phyloP scores from a whole-genome alignment of 2,888 invertebrate genomes.

The Latheticus oryzae region DNA sequence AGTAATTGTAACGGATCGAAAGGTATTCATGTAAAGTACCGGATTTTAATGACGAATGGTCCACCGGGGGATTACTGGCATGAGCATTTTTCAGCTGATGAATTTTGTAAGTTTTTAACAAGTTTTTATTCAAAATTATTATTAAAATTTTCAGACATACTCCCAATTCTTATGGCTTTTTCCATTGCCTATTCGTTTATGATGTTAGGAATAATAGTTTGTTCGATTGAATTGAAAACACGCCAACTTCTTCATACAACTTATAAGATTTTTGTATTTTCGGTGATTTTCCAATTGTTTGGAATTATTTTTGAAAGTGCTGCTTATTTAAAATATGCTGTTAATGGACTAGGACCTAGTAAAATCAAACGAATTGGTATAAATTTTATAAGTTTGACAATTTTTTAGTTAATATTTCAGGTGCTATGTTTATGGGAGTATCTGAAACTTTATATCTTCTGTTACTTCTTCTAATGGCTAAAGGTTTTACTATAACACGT shows the following conservation, averaged over 20 bases:
- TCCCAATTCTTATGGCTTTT: constrained; percentile 84
- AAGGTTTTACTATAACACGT: constrained; percentile 91
- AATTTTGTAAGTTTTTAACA: constrained; percentile 82
- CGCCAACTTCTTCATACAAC: constrained; percentile 88
- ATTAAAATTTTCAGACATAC: constrained; percentile 75
- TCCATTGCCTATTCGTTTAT: constrained; percentile 79
- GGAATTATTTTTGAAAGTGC: constrained; percentile 78
- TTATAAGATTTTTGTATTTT: constrained; percentile 85
- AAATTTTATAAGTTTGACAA: not conserved
- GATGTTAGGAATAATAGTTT: constrained; percentile 77
- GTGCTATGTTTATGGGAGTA: constrained; percentile 77
- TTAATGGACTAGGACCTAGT: constrained; percentile 75
- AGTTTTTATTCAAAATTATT: constrained; percentile 1
- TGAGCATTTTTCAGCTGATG: constrained; percentile 93
- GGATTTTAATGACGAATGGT: constrained; percentile 90
- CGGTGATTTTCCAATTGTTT: constrained; percentile 76
- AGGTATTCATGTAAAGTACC: constrained; percentile 84
- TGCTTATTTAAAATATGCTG: constrained; percentile 81
- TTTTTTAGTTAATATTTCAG: constrained; percentile 61
- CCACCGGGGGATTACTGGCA: constrained; percentile 83
- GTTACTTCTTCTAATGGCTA: constrained; percentile 83
- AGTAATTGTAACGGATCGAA: constrained; percentile 80
- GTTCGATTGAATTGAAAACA: constrained; percentile 80
- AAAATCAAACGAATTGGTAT: constrained; percentile 67
- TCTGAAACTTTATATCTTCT: constrained; percentile 83